phyloP scores from a whole-genome alignment of 1,140 invertebrate genomes.

The Heliconius himera region DNA sequence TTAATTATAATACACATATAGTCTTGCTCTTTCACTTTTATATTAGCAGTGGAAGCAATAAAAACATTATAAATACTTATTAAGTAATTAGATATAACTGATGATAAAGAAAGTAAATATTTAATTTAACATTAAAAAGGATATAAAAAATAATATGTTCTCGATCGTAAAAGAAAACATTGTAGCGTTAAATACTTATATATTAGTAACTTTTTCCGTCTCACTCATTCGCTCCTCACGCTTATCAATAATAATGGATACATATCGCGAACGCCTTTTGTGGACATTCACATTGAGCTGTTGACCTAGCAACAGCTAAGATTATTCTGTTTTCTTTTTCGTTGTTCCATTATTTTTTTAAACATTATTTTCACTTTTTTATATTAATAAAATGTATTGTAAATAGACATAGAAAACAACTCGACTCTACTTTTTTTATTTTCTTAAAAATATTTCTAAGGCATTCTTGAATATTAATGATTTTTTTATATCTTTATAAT shows the following conservation, averaged over 20 bases:
- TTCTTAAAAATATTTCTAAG: background rate
- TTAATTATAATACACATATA: too few species aligned
- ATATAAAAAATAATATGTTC: too few species aligned
- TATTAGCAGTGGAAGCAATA: too few species aligned
- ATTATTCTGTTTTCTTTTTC: conserved; percentile 11
- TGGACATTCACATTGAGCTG: conserved; percentile 28
- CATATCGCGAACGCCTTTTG: conserved; percentile 40
- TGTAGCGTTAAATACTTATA: background rate
- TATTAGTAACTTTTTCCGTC: conserved; percentile 24
- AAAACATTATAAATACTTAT: too few species aligned
- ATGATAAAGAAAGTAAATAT: too few species aligned
- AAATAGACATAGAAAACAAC: background rate
- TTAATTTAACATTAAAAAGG: too few species aligned
- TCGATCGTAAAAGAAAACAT: too few species aligned
- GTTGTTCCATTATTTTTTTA: background rate
- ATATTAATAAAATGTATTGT: background rate
- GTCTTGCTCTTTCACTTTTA: too few species aligned
- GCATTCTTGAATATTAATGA: background rate
- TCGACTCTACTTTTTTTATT: background rate
- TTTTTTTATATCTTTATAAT: background rate
- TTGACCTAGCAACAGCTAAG: conserved; percentile 35
- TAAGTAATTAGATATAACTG: too few species aligned
- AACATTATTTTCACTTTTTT: background rate
- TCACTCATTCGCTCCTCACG: conserved; percentile 28
- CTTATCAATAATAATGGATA: conserved; percentile 37